Percentiles rank a stretch among this genome's conserved stretches.
Conservation (phyloP, 2,797 vertebrate genomes). For the Siniperca undulata region DNA sequence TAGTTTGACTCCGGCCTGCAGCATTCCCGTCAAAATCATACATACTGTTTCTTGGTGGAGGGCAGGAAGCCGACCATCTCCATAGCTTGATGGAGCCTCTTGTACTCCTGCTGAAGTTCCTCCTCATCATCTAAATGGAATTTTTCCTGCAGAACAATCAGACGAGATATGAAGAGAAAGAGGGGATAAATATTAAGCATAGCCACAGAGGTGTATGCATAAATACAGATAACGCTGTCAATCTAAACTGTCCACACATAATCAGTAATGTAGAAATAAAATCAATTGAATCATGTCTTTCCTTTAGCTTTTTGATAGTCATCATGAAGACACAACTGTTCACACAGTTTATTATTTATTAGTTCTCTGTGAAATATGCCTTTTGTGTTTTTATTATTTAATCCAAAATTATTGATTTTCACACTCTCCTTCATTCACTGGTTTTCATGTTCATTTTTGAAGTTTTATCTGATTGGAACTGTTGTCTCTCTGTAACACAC, state of each 20-base stretch:
- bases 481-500: not conserved
- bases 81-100: conserved; percentile 96
- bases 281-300: not conserved
- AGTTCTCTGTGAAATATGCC: not conserved
- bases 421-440: not conserved
- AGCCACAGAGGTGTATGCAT: not conserved
- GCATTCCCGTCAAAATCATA: conserved; percentile 7
- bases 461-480: not conserved
- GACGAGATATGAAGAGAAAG: not conserved
- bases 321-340: not conserved
- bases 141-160: conserved; percentile 84
- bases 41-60: conserved; percentile 94
- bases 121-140: conserved; percentile 89
- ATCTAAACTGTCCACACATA: not conserved
- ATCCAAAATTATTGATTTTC: not conserved
- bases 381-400: not conserved
- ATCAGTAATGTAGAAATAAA: not conserved
- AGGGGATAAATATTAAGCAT: not conserved
- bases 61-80: conserved; percentile 98
- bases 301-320: not conserved
- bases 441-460: not conserved
- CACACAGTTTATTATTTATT: not conserved
- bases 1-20: not conserved
- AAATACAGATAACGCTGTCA: not conserved
- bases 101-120: conserved; percentile 90